Evolutionary conservation across 2,888 invertebrate genomes (phyloP), one percentile per base, ranked within the genome.

Genomic region (Sinohyriopsis cumingii): DNA sequence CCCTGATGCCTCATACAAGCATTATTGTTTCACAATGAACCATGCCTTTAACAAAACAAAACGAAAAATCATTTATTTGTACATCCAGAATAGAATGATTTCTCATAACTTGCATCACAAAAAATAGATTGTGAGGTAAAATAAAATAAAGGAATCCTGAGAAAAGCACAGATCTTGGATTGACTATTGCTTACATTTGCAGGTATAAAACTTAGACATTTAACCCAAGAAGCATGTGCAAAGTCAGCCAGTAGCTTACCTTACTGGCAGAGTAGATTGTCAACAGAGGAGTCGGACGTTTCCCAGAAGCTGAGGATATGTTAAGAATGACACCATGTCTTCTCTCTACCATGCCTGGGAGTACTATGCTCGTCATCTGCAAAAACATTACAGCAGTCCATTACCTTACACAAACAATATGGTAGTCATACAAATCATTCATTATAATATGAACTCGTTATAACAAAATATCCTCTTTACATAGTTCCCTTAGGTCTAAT

Each of bases 221-320:
- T 19, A 62, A 6, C 5, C n/a, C 0, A 28, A 24, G 18, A 18
- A 5, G 64, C 54, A 66, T 3, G 65, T 20, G 22, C 45, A 20
- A 55, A 55, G 28, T 20, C 19, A n/a, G 54, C 53, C 28, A 25
- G 54, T 7, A 15, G 45, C 77, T 74, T 86, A 94, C 95, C 93
- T 98, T 98, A 61, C 96, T 93, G 24, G 96, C 96, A 53, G 95
- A 94, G 86, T 99, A 99, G 0, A 96, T 93, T 18, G 94, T 92
- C 54, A 97, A 91, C 78, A 97, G 90, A 0, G 97, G 96, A 80
- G 94, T 94, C 0, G 97, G 96, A 73, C 95, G 93, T 12, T 93
- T 91, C 0, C 94, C 95, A 0, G 96, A 93, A 0, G 94, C 93
- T 0, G 98, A 98, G 0, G 97, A 94, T 24, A 99, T 91, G 90